phyloP scores from a whole-genome alignment of 2,797 vertebrate species.

The Sebastes variabilis region DNA sequence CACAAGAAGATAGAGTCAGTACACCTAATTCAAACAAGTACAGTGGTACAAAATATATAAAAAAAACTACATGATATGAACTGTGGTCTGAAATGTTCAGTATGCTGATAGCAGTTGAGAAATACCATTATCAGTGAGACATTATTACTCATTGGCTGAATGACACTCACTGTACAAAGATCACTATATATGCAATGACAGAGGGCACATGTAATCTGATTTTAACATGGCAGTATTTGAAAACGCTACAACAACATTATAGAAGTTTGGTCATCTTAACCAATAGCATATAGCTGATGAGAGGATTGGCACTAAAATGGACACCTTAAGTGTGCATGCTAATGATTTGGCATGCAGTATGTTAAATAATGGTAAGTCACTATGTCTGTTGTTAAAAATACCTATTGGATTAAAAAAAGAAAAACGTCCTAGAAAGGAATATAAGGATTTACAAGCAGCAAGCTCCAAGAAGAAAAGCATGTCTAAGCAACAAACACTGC shows the following conservation, averaged over 20 bases:
- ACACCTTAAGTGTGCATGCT: neutral
- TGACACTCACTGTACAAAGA: neutral
- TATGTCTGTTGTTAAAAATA: neutral
- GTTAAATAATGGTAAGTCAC: neutral
- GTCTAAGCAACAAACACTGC: neutral
- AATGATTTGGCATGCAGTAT: neutral
- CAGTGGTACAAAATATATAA: neutral
- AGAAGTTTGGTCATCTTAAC: neutral
- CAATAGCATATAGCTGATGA: neutral
- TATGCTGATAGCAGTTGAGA: neutral
- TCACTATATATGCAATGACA: neutral
- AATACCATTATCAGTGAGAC: neutral
- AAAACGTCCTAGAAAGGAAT: neutral
- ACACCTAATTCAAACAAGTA: neutral
- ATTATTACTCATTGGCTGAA: neutral
- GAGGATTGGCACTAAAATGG: neutral
- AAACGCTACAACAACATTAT: neutral
- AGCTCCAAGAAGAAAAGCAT: neutral
- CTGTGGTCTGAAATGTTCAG: neutral
- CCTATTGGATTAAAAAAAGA: neutral
- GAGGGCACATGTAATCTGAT: neutral
- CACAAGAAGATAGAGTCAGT: neutral
- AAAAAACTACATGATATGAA: neutral
- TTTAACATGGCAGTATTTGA: neutral
- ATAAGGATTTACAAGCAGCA: neutral